Percentiles rank a stretch among this genome's conserved stretches.
Conservation (phyloP, 2,797 vertebrate species). For the Peromyscus eremicus region DNA sequence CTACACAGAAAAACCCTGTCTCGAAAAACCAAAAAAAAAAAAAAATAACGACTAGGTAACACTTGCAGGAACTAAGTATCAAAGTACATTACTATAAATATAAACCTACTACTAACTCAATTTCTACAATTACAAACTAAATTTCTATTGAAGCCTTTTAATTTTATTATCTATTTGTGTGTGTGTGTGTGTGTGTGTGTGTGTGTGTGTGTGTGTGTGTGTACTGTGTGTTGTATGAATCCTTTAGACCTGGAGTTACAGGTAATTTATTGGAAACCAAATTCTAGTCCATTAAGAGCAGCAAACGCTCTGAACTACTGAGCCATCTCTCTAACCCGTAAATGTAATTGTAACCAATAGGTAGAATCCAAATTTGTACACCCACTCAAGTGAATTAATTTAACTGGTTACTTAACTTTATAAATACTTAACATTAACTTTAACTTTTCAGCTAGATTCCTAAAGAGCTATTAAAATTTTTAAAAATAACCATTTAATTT, state of each 20-base stretch:
- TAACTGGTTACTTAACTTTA: background rate
- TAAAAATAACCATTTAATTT: slow-evolving; percentile 34
- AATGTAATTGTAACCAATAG: slow-evolving; percentile 24
- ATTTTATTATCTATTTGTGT: background rate
- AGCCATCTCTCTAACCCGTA: background rate
- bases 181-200: background rate
- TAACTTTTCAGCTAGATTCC: slow-evolving; percentile 24
- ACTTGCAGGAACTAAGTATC: background rate
- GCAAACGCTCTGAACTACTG: background rate
- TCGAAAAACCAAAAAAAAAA: no score
- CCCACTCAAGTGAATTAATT: background rate
- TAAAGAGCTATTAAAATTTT: slow-evolving; percentile 13
- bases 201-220: background rate
- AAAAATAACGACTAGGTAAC: slow-evolving; percentile 51
- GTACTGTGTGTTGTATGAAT: background rate
- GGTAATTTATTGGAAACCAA: background rate
- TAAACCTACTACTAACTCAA: slow-evolving; percentile 31
- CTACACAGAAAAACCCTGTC: no score
- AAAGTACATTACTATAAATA: background rate
- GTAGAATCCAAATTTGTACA: background rate
- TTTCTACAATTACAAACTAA: background rate
- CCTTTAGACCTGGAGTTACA: background rate
- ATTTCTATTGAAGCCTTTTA: background rate
- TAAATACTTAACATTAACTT: slow-evolving; percentile 27
- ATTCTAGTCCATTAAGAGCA: background rate